phyloP scores from a whole-genome alignment of 1,140 invertebrate genomes.

The Drosophila punjabiensis region DNA sequence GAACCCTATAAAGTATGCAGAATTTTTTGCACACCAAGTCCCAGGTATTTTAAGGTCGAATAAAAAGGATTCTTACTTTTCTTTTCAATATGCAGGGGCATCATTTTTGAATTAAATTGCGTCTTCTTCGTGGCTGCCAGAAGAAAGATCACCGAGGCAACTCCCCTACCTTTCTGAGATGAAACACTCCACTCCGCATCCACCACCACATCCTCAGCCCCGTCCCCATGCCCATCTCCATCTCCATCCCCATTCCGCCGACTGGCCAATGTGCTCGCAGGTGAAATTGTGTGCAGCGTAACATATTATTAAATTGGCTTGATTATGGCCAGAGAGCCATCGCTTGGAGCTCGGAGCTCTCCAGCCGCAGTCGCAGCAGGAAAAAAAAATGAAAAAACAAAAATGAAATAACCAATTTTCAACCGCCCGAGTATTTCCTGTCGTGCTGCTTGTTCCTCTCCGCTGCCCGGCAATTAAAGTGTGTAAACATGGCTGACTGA shows the following conservation, averaged over 20 bases:
- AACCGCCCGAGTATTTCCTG: constrained; percentile 70
- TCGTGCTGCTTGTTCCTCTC: constrained; percentile 55
- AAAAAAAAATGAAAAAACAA: constrained; percentile 10
- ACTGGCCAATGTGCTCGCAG: constrained; percentile 53
- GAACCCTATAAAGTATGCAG: not conserved
- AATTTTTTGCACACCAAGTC: too few relatives aligned
- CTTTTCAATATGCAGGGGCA: constrained; percentile 38
- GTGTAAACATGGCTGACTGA: constrained; percentile 79
- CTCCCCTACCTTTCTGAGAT: constrained; percentile 11
- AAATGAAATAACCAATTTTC: constrained; percentile 66
- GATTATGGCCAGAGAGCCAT: constrained; percentile 71
- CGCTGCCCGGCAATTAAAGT: constrained; percentile 68
- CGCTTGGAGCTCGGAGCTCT: constrained; percentile 22
- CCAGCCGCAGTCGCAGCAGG: constrained; percentile 31
- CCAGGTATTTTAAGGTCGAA: constrained; percentile 3
- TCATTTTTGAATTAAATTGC: constrained; percentile 57
- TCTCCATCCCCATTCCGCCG: not conserved
- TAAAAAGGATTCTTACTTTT: not conserved
- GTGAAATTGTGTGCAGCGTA: constrained; percentile 80
- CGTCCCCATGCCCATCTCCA: not conserved
- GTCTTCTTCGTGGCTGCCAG: constrained; percentile 32
- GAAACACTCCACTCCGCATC: not conserved
- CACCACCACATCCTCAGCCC: not conserved
- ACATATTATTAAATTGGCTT: constrained; percentile 82
- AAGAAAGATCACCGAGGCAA: constrained; percentile 22